These are phyloP conservation scores for Diadophis punctatus DNA, from an alignment of 2,113 vertebrate species.

Conservation along the genomic window DNA sequence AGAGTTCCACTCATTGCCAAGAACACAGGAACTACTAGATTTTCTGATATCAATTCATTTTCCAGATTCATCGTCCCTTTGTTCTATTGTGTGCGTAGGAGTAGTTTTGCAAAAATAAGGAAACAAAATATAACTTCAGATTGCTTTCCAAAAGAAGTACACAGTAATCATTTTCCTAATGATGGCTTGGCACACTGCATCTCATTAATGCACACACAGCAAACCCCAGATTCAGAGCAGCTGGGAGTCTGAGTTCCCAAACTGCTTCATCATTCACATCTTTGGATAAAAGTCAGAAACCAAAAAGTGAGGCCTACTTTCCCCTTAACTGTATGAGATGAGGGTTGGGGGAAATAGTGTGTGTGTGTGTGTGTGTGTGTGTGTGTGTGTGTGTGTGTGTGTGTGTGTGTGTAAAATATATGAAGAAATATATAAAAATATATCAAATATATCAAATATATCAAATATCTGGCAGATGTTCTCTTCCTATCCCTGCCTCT, in stretches of 20 bases:
- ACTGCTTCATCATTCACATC: constrained; percentile 48
- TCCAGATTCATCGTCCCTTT: not conserved
- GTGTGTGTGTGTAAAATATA: constrained; percentile 19
- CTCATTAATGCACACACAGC: constrained; percentile 25
- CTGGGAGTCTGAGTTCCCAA: constrained; percentile 45
- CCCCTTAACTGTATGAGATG: constrained; percentile 24
- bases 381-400: not conserved
- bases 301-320: constrained; percentile 36
- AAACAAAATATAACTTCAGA: constrained; percentile 8
- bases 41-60: not conserved
- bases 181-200: constrained; percentile 4
- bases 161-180: constrained; percentile 14
- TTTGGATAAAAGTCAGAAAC: constrained; percentile 43
- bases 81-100: not conserved
- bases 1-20: no score
- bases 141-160: not conserved
- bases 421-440: constrained; percentile 19
- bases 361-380: not conserved
- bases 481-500: not conserved
- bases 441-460: no score
- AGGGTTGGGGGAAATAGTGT: not conserved
- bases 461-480: not conserved
- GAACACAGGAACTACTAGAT: not conserved
- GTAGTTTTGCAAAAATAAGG: not conserved
- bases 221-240: constrained; percentile 34